Evolutionary conservation across 2,888 invertebrate species (phyloP), one percentile per base, ranked within the genome.

Genomic region (Dynastes tityus): DNA sequence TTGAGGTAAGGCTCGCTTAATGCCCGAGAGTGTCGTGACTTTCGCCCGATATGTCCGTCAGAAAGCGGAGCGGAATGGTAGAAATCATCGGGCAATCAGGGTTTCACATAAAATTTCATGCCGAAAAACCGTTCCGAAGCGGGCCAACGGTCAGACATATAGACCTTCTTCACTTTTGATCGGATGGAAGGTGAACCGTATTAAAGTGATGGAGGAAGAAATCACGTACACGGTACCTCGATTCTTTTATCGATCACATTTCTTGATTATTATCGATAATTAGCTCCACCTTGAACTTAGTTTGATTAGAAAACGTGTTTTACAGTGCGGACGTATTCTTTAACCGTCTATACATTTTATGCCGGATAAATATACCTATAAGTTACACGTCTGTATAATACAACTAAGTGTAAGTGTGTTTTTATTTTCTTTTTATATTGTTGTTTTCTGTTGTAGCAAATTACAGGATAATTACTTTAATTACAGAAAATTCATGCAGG

Each of bases 261-360:
- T 83, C 81, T 77, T 64, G 83, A 84, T 83, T 81, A 84, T 83
- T 84, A 84, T 84, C 83, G 83, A 84, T 84, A 83, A 84, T 84
- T 84, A 83, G 83, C 81, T 83, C 82, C 83, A 83, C 84, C 84
- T 84, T 84, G 84, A 84, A 84, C 83, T 82, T 82, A 82, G 82
- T 83, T 84, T 84, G 84, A 84, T 84, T 83, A 84, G 84, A 83
- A 84, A 83, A 82, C 84, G 83, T 83, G 82, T 84, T 82, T 49
- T 55, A 45, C 16, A n/a, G 16, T 68, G 40, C 64, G 45, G 45
- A 45, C 45, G 11, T 45, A 45, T 45, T 45, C 11, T 67, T 40
- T 16, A n/a, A 45, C 65, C 65, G 45, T 11, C n/a, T 45, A 45
- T 67, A 45, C 45, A 16, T 22, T 45, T 45, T 67, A 67, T 67